phyloP scores from a whole-genome alignment of 2,797 vertebrate genomes.

The Intellagama lesueurii region DNA sequence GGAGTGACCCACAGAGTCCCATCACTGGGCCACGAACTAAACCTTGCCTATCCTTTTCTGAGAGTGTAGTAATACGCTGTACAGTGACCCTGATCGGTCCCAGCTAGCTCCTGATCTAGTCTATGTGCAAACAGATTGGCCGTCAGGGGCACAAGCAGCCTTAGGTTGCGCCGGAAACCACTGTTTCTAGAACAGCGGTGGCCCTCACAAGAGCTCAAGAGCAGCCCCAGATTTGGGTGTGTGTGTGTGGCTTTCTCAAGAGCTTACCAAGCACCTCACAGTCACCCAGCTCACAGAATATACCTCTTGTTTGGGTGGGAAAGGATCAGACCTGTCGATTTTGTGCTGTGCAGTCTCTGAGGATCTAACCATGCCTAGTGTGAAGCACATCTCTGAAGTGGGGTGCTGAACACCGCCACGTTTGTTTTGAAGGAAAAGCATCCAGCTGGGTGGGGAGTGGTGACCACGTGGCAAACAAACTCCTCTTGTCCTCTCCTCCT shows the following conservation, averaged over 20 bases:
- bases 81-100: constrained; percentile 8
- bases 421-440: no score
- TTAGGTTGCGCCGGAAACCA: neutral
- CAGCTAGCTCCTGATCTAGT: neutral
- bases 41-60: neutral
- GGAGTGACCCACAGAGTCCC: neutral
- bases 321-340: neutral
- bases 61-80: neutral
- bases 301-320: neutral
- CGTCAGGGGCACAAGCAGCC: neutral
- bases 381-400: no score
- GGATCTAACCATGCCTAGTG: neutral
- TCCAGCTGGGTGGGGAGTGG: no score
- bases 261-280: neutral
- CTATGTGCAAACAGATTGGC: neutral
- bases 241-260: no score
- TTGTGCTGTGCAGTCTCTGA: no score
- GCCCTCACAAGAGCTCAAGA: no score
- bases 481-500: no score
- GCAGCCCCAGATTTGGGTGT: no score
- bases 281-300: neutral
- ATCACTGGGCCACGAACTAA: neutral
- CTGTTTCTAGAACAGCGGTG: no score
- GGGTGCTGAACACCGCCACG: no score
- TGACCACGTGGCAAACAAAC: no score